These are phyloP conservation scores for Arothron firmamentum DNA, from an alignment of 2,113 vertebrate species.

Conservation along the genomic window DNA sequence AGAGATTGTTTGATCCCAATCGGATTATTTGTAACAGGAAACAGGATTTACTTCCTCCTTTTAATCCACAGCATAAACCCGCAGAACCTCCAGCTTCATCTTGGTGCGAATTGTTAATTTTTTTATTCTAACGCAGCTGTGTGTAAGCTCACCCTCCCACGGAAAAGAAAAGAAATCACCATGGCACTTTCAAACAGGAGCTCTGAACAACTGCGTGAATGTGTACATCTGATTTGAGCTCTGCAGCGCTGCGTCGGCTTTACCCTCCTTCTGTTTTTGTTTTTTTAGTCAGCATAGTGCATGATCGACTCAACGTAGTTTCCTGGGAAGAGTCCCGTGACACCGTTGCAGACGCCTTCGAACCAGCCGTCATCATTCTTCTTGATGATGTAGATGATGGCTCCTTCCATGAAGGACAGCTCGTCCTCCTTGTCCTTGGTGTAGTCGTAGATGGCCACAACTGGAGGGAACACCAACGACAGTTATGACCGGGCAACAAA, in stretches of 20 bases:
- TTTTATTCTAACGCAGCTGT: neutral
- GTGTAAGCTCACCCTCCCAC: slow-evolving; percentile 14
- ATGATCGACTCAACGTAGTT: slow-evolving; percentile 99
- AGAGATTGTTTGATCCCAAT: slow-evolving; percentile 2
- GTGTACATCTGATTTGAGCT: slow-evolving; percentile 45
- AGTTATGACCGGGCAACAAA: too few relatives aligned
- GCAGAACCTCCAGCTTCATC: slow-evolving; percentile 31
- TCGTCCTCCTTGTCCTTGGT: slow-evolving; percentile 98
- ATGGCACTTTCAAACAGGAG: slow-evolving; percentile 56
- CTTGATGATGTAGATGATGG: slow-evolving; percentile 99
- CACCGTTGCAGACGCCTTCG: slow-evolving; percentile 94
- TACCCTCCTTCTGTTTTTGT: neutral
- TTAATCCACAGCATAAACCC: slow-evolving; percentile 50
- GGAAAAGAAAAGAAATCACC: slow-evolving; percentile 33
- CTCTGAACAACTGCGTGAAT: slow-evolving; percentile 22
- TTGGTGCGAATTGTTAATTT: slow-evolving; percentile 26
- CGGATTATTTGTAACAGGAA: neutral
- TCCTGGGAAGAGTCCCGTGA: slow-evolving; percentile 96
- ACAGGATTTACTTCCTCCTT: slow-evolving; percentile 18
- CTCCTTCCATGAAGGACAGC: slow-evolving; percentile 97
- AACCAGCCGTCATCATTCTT: slow-evolving; percentile 99
- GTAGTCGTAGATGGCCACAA: slow-evolving; percentile 99
- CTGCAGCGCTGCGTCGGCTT: slow-evolving; percentile 7
- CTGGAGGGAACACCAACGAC: slow-evolving; percentile 54
- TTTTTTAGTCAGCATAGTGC: slow-evolving; percentile 94